These are phyloP conservation scores for Lacerta agilis DNA, from an alignment of 2,797 vertebrate genomes.

Conservation along the genomic window DNA sequence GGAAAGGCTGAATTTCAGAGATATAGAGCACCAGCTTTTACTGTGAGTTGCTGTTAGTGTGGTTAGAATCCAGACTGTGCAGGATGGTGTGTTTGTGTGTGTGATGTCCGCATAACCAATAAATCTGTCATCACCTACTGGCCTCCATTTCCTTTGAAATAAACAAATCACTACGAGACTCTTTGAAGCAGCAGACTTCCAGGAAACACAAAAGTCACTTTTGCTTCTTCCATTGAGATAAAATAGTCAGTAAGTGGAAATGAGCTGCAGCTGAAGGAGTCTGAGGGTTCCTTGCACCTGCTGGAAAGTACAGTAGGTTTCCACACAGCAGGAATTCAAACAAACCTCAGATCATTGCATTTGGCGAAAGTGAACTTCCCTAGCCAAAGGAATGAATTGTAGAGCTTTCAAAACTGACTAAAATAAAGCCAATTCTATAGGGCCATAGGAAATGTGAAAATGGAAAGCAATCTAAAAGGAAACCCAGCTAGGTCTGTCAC, in stretches of 20 bases:
- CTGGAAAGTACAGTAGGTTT: slow-evolving; percentile 71
- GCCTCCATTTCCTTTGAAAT: slow-evolving; percentile 85
- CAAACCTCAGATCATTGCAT: slow-evolving; percentile 65
- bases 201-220: slow-evolving; percentile 82
- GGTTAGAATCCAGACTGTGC: slow-evolving; percentile 69
- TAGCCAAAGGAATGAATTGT: slow-evolving; percentile 70
- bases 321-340: slow-evolving; percentile 72
- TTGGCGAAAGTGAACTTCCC: slow-evolving; percentile 63
- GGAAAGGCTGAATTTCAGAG: slow-evolving; percentile 69
- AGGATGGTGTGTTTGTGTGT: slow-evolving; percentile 57
- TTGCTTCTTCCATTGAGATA: slow-evolving; percentile 78
- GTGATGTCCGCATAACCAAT: slow-evolving; percentile 83
- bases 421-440: slow-evolving; percentile 59
- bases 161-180: slow-evolving; percentile 82
- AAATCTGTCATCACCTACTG: slow-evolving; percentile 86
- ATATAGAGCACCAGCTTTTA: slow-evolving; percentile 61
- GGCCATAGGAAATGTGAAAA: slow-evolving; percentile 56
- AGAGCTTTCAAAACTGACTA: slow-evolving; percentile 62
- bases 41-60: slow-evolving; percentile 65
- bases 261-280: slow-evolving; percentile 74
- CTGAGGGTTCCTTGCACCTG: slow-evolving; percentile 76
- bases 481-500: slow-evolving; percentile 23
- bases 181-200: slow-evolving; percentile 80
- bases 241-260: slow-evolving; percentile 81
- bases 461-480: slow-evolving; percentile 36